Conservation (phyloP, 2,113 vertebrate species). For the Mixornis gularis region DNA sequence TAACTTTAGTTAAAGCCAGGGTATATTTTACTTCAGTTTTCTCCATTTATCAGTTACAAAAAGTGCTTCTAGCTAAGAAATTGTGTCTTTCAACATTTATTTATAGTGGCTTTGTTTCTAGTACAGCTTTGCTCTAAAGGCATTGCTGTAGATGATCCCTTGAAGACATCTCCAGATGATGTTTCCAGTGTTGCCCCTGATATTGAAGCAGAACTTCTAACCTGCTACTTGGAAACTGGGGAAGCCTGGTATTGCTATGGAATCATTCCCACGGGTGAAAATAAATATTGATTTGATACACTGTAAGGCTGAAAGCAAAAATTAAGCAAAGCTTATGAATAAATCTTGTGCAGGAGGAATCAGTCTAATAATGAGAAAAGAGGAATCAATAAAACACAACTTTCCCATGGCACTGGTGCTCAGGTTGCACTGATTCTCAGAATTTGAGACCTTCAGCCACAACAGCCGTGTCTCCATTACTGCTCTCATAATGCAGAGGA, state of each 20-base stretch:
- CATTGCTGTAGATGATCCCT: slow-evolving; percentile 49
- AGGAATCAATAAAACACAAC: background rate
- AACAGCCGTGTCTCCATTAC: background rate
- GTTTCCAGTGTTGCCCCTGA: slow-evolving; percentile 68
- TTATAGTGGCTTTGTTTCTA: slow-evolving; percentile 2
- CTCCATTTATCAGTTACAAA: background rate
- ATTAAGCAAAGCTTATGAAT: background rate
- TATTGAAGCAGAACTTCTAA: slow-evolving; percentile 72
- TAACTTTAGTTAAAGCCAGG: background rate
- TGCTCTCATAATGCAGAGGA: background rate
- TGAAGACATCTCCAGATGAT: slow-evolving; percentile 62
- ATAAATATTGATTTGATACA: background rate
- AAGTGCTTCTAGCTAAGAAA: background rate
- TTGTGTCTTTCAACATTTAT: background rate
- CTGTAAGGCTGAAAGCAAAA: background rate
- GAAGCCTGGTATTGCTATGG: slow-evolving; percentile 66
- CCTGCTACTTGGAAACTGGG: slow-evolving; percentile 70
- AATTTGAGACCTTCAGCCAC: background rate
- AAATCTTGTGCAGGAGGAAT: background rate
- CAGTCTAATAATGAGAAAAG: background rate
- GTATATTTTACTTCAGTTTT: background rate
- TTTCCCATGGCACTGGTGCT: background rate
- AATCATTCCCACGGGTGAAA: slow-evolving; percentile 76
- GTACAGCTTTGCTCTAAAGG: slow-evolving; percentile 71
- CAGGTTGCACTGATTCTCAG: background rate